Base-by-base conservation (phyloP, 2,888 invertebrate species). In the Oligia latruncula region DNA sequence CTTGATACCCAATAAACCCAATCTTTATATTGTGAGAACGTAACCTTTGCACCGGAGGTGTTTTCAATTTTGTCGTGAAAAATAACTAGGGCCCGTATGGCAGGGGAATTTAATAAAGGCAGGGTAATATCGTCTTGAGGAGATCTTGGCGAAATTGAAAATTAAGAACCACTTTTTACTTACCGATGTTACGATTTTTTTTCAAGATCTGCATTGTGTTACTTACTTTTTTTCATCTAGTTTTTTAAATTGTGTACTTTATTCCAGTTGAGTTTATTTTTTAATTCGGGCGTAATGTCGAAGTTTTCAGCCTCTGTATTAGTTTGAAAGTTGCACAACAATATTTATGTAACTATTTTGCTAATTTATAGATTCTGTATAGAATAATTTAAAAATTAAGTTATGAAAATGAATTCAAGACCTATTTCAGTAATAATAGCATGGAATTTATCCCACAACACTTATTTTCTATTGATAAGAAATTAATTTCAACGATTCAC, bases 11-110 rank as follows among this genome's bases (percentile, higher is more conserved):
- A 92, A 94, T 94, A 94, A 95, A 95, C 93, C 93, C 94, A 93
- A 94, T 95, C 95, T 95, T 94, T 94, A 95, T 95, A 94, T 94
- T 93, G 95, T 95, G 94, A 92, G 90, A 93, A 94, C 89, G 93
- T 93, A 92, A 93, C 93, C 92, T 92, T 92, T 92, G 88, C 87
- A 87, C 82, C 88, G 87, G 89, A 93, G 93, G 93, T 94, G 94
- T 95, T 95, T 95, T 93, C 95, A 95, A 95, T 95, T 95, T 94
- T 92, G 93, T 93, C 94, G 93, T 92, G 93, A 93, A 94, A 95
- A 93, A 94, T 94, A 93, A 93, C 91, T 91, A 91, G 86, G 88
- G 86, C 83, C 89, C 90, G 91, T 91, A 92, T 92, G 91, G 89
- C 88, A 85, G 86, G 88, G 88, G 92, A 94, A 94, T 95, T 94